Evolutionary conservation across 2,888 invertebrate species (phyloP).

Genomic region (Odontocerum albicorne): DNA sequence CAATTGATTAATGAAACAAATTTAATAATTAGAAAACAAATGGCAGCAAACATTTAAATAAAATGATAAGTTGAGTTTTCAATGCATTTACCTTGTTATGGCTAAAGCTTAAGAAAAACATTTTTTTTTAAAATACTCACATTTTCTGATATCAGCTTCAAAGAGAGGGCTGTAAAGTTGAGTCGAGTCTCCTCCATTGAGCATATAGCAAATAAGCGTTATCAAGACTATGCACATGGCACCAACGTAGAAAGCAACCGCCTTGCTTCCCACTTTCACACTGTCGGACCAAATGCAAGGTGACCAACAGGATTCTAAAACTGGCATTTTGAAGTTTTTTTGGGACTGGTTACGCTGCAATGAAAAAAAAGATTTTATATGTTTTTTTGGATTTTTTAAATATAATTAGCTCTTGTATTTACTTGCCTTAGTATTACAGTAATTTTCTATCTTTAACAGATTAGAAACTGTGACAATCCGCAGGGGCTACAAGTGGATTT

Average conservation of each 20-base stretch:
- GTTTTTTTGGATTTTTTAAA: no score
- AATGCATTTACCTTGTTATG: no score
- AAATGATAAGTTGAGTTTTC: no score
- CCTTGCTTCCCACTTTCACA: conserved; percentile 74
- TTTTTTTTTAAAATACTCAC: conserved; percentile 54
- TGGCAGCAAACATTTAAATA: no score
- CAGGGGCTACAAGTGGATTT: no score
- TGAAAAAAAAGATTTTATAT: no score
- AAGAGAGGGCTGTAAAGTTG: conserved; percentile 88
- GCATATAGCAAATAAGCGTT: conserved; percentile 72
- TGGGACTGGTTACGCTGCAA: not conserved
- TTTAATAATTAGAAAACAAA: no score
- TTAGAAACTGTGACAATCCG: no score
- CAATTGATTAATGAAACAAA: no score
- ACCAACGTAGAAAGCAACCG: conserved; percentile 77
- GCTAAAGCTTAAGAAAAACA: not conserved
- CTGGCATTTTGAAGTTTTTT: conserved; percentile 59
- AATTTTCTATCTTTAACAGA: no score
- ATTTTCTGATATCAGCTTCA: conserved; percentile 78
- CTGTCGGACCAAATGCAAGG: conserved; percentile 84
- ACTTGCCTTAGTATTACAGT: no score
- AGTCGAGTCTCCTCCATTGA: conserved; percentile 86
- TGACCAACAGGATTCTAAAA: conserved; percentile 82
- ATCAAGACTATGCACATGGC: conserved; percentile 75
- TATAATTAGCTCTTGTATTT: no score